These are phyloP conservation scores for Gryon sp. DNA, from an alignment of 1,140 invertebrate genomes.

Conservation along the genomic window DNA sequence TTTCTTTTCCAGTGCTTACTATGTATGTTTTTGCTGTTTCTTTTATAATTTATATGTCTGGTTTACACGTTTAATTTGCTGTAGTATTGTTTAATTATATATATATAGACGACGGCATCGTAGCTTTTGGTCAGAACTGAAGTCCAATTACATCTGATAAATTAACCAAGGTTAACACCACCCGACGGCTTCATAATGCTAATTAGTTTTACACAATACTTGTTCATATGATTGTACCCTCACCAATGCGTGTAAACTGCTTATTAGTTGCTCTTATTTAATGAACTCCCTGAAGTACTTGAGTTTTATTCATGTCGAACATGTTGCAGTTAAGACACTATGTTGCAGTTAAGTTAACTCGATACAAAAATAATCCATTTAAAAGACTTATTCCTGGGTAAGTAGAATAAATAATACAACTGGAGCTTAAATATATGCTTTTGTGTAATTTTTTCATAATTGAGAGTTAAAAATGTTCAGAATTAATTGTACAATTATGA, in stretches of 20 bases:
- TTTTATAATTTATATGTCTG: too few relatives aligned
- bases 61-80: too few relatives aligned
- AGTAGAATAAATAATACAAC: too few relatives aligned
- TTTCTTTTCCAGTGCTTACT: too few relatives aligned
- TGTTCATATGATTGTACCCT: conserved; percentile 8
- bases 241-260: conserved; percentile 1
- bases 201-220: conserved; percentile 59
- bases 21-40: too few relatives aligned
- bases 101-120: not conserved
- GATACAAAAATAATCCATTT: too few relatives aligned
- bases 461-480: too few relatives aligned
- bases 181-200: conserved; percentile 39
- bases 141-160: conserved; percentile 47
- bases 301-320: conserved; percentile 8
- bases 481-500: too few relatives aligned
- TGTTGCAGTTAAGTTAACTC: too few relatives aligned
- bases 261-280: conserved; percentile 36
- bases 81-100: conserved; percentile 24
- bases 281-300: conserved; percentile 5
- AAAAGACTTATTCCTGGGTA: too few relatives aligned
- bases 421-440: too few relatives aligned
- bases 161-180: conserved; percentile 42
- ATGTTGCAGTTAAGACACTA: not conserved
- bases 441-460: too few relatives aligned
- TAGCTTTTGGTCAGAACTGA: conserved; percentile 48